Percentiles rank a stretch among this genome's conserved stretches.
Conservation (phyloP, 2,888 invertebrate species). For the Xanthia togata region DNA sequence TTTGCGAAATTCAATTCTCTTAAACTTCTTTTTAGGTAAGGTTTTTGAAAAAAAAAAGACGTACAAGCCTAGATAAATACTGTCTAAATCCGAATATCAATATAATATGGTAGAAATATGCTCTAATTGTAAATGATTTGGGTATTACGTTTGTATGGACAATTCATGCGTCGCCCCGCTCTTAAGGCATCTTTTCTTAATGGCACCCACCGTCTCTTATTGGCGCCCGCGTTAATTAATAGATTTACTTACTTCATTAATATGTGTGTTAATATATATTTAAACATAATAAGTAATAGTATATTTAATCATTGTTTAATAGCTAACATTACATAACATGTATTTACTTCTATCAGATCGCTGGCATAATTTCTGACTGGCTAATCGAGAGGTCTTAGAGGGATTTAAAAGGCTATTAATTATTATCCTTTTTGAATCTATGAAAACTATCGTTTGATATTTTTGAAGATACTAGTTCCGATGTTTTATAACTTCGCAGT, state of each 20-base stretch:
- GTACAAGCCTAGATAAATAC: no score
- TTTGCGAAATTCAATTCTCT: no score
- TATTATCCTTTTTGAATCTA: neutral
- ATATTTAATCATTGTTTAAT: neutral
- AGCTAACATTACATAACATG: neutral
- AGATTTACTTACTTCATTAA: neutral
- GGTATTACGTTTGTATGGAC: no score
- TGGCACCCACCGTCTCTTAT: neutral
- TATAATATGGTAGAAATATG: no score
- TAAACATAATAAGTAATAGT: neutral
- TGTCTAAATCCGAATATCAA: no score
- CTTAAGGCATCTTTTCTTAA: neutral
- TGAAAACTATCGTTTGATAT: neutral
- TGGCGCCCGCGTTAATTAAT: constrained; percentile 7
- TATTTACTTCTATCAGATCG: neutral
- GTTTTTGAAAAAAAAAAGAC: no score
- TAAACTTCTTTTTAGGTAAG: no score
- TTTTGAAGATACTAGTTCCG: neutral
- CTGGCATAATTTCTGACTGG: neutral
- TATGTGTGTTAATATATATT: neutral
- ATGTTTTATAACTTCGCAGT: neutral
- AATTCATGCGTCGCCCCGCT: no score
- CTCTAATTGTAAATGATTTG: no score
- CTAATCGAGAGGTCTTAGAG: neutral
- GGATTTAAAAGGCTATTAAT: neutral